phyloP scores from a whole-genome alignment of 1,140 invertebrate genomes.

The Zaprionus taronus region DNA sequence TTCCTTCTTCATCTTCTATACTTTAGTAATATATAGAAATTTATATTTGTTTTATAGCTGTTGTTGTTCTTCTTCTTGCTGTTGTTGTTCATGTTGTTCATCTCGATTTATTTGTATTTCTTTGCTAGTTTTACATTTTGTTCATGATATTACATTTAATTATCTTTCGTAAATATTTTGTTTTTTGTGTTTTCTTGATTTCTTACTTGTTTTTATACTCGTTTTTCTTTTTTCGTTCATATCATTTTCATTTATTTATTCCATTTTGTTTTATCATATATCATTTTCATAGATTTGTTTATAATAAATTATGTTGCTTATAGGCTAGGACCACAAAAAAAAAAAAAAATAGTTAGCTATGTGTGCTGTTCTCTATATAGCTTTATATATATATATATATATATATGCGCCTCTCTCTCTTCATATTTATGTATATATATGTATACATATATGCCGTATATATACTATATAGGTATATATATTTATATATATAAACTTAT shows the following conservation, averaged over 20 bases:
- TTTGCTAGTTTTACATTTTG: conserved; percentile 62
- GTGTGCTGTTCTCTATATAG: conserved; percentile 46
- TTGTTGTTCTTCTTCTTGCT: conserved; percentile 10
- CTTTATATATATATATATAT: conserved; percentile 50
- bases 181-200: conserved; percentile 2
- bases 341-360: conserved; percentile 77
- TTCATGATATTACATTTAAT: conserved; percentile 71
- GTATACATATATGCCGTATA: neutral
- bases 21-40: conserved; percentile 48
- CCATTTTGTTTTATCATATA: conserved; percentile 24
- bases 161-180: conserved; percentile 48
- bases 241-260: conserved; percentile 4
- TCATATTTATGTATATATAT: conserved; percentile 42
- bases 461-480: neutral
- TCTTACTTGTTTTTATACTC: conserved; percentile 4
- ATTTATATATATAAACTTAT: conserved; percentile 57
- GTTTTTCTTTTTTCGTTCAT: neutral
- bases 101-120: conserved; percentile 40
- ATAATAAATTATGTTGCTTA: conserved; percentile 78
- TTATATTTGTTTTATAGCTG: conserved; percentile 49
- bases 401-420: conserved; percentile 7
- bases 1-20: conserved; percentile 6
- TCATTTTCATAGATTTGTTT: conserved; percentile 53
- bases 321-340: conserved; percentile 74
- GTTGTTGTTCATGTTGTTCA: conserved; percentile 9